These are phyloP conservation scores for Threskiornis aethiopicus DNA, from an alignment of 2,797 vertebrate genomes.

Conservation along the genomic window DNA sequence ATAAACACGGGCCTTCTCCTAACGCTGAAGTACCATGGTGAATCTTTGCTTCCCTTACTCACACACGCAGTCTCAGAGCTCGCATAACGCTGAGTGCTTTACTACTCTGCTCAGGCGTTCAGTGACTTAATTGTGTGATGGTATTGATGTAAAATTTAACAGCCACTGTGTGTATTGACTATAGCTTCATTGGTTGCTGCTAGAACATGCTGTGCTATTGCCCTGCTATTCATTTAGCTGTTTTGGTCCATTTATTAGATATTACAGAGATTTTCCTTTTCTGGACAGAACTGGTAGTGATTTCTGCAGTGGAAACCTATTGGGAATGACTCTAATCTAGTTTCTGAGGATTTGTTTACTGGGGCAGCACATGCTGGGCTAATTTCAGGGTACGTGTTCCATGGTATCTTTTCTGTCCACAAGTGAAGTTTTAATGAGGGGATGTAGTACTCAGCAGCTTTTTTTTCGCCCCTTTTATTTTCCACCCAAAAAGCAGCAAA, in stretches of 20 bases:
- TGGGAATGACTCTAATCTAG: conserved; percentile 23
- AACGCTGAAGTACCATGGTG: rapidly evolving
- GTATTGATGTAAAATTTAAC: neutral
- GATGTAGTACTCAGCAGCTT: neutral
- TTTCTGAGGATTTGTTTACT: conserved; percentile 50
- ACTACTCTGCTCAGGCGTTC: neutral
- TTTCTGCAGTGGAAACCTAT: conserved; percentile 5
- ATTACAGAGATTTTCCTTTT: conserved; percentile 28
- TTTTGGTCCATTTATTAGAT: conserved; percentile 42
- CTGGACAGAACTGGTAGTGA: conserved; percentile 24
- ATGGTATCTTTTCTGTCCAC: neutral
- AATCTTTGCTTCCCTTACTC: neutral
- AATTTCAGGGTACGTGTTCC: conserved; percentile 10
- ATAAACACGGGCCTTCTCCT: neutral
- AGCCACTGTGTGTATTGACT: neutral
- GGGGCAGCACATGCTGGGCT: conserved; percentile 39
- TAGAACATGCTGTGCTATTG: neutral
- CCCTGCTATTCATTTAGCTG: conserved; percentile 9
- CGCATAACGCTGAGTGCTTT: neutral
- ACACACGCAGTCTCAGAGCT: neutral
- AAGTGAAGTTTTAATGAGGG: conserved; percentile 8
- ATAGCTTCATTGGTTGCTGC: neutral
- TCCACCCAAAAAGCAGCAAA: neutral
- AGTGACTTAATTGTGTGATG: neutral
- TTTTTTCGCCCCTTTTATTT: neutral